phyloP scores from a whole-genome alignment of 2,797 vertebrate species.

The Sebastes oblongus region DNA sequence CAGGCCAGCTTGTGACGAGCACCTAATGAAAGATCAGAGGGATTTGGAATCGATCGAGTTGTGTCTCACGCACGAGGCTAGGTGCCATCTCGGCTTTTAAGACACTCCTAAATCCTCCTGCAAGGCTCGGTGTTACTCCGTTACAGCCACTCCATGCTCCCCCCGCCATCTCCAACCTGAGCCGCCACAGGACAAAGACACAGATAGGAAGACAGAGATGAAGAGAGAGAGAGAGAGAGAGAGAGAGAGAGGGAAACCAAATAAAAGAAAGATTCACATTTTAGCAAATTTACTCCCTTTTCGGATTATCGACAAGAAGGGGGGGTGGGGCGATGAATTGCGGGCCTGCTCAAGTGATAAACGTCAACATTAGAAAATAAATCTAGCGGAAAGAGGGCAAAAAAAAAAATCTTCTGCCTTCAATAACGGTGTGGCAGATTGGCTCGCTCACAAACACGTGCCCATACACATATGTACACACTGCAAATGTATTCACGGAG shows the following conservation, averaged over 20 bases:
- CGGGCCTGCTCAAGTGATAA: conserved; percentile 83
- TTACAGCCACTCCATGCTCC: conserved; percentile 29
- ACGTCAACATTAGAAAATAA: conserved; percentile 87
- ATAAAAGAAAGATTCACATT: conserved; percentile 59
- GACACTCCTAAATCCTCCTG: conserved; percentile 53
- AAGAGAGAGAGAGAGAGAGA: background rate
- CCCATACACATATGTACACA: conserved; percentile 22
- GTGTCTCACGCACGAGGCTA: conserved; percentile 39
- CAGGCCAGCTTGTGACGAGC: conserved; percentile 55
- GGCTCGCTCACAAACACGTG: conserved; percentile 36
- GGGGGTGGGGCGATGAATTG: conserved; percentile 75
- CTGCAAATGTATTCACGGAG: conserved; percentile 68
- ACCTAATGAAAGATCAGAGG: conserved; percentile 68
- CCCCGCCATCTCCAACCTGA: conserved; percentile 32
- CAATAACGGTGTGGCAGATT: conserved; percentile 68
- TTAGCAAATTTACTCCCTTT: conserved; percentile 73
- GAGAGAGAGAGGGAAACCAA: background rate
- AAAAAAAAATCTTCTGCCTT: conserved; percentile 77
- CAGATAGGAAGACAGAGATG: conserved; percentile 1
- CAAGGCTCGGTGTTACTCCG: conserved; percentile 6
- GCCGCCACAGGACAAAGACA: conserved; percentile 39
- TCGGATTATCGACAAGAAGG: conserved; percentile 80
- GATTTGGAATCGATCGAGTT: conserved; percentile 58
- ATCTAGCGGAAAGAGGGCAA: conserved; percentile 76
- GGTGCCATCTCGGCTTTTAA: conserved; percentile 49